Evolutionary conservation across 2,797 vertebrate species (phyloP).

Genomic region (Buceros bicornis): DNA sequence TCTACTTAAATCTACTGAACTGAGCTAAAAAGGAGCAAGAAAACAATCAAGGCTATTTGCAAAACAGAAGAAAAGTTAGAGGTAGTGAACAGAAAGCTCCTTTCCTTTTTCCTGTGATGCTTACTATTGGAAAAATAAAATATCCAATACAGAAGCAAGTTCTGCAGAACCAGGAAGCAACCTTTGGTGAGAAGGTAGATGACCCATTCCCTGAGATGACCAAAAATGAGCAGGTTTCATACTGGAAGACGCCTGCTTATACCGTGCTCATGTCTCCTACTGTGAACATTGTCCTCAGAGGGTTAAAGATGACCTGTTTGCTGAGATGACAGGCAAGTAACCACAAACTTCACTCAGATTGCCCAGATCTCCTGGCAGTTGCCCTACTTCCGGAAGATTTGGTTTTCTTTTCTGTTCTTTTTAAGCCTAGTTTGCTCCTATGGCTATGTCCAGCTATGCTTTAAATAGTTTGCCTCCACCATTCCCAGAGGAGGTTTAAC

Average conservation of each 20-base stretch:
- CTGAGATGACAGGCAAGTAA: not conserved
- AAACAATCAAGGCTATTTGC: accelerated
- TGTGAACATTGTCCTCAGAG: not conserved
- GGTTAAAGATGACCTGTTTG: not conserved
- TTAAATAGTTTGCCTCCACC: not conserved
- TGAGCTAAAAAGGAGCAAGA: not conserved
- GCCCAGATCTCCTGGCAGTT: not conserved
- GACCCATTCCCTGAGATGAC: not conserved
- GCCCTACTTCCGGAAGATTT: not conserved
- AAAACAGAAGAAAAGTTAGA: not conserved
- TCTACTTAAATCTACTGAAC: not conserved
- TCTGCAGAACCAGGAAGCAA: not conserved
- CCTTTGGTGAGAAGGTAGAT: not conserved
- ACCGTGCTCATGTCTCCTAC: not conserved
- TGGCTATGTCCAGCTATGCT: not conserved
- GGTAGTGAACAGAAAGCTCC: not conserved
- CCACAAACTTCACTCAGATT: not conserved
- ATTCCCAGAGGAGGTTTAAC: not conserved
- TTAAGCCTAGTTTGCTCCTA: not conserved
- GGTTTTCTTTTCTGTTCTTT: not conserved
- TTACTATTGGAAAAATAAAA: not conserved
- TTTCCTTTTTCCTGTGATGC: not conserved
- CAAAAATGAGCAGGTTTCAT: not conserved
- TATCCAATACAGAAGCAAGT: not conserved
- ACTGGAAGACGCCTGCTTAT: not conserved